phyloP scores from a whole-genome alignment of 2,888 invertebrate genomes.

The Synanthedon andrenaeformis region DNA sequence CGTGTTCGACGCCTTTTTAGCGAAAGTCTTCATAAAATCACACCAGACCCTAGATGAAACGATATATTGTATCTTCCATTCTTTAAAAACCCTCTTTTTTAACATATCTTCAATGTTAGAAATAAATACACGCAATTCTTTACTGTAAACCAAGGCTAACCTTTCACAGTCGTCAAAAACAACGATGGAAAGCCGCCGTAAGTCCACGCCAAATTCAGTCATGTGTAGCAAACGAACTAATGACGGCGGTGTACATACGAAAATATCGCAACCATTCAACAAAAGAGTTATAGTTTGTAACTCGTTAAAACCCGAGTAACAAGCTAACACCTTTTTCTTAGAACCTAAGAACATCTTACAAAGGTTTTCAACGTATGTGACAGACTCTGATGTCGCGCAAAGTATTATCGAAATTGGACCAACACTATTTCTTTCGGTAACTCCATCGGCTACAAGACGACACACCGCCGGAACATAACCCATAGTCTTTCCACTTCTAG shows the following conservation, averaged over 20 bases:
- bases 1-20: slow-evolving; percentile 68
- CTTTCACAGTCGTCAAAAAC: slow-evolving; percentile 80
- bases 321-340: slow-evolving; percentile 39
- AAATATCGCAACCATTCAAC: slow-evolving; percentile 76
- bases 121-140: slow-evolving; percentile 52
- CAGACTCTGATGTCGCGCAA: slow-evolving; percentile 72
- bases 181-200: slow-evolving; percentile 73
- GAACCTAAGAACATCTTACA: slow-evolving; percentile 49
- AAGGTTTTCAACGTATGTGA: slow-evolving; percentile 48
- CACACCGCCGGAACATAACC: slow-evolving; percentile 78
- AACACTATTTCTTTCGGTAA: slow-evolving; percentile 27
- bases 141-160: slow-evolving; percentile 65
- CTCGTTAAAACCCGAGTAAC: slow-evolving; percentile 52
- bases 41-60: slow-evolving; percentile 76
- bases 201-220: slow-evolving; percentile 56
- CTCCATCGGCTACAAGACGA: slow-evolving; percentile 64
- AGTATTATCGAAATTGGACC: slow-evolving; percentile 77
- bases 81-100: slow-evolving; percentile 43
- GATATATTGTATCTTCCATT: slow-evolving; percentile 68
- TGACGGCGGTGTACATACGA: slow-evolving; percentile 76
- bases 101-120: slow-evolving; percentile 52
- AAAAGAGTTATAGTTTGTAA: slow-evolving; percentile 48
- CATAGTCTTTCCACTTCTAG: slow-evolving; percentile 76
- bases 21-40: slow-evolving; percentile 64
- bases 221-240: slow-evolving; percentile 55